Conservation (phyloP, 2,888 invertebrate species). For the Glaucopsyche alexis region DNA sequence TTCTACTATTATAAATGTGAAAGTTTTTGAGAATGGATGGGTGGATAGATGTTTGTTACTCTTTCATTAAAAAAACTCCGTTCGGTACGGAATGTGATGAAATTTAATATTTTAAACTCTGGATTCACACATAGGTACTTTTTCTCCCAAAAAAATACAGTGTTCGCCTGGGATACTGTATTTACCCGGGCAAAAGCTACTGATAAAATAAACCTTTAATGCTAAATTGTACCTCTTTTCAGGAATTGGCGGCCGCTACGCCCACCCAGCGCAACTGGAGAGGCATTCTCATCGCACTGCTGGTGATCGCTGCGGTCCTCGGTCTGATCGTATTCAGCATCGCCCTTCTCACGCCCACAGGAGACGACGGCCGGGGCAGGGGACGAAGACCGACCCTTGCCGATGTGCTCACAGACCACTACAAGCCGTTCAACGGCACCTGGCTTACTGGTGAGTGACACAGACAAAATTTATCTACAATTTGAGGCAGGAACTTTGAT, state of each 20-base stretch:
- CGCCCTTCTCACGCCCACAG: constrained; percentile 90
- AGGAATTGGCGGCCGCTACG: constrained; percentile 94
- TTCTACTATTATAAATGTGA: too few relatives aligned
- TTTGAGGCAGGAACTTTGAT: too few relatives aligned
- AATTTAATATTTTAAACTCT: too few relatives aligned
- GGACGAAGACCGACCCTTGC: constrained; percentile 85
- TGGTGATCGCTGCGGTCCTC: constrained; percentile 93
- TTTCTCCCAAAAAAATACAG: too few relatives aligned
- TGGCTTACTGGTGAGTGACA: constrained; percentile 61
- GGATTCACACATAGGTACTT: too few relatives aligned
- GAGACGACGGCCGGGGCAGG: constrained; percentile 84
- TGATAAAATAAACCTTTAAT: neutral
- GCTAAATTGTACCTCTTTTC: constrained; percentile 43
- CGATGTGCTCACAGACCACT: constrained; percentile 81
- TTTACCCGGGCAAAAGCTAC: too few relatives aligned
- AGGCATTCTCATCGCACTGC: constrained; percentile 93
- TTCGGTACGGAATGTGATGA: too few relatives aligned
- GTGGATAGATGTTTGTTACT: too few relatives aligned
- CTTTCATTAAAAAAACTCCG: too few relatives aligned
- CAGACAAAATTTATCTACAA: too few relatives aligned
- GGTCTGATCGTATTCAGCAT: constrained; percentile 95
- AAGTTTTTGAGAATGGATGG: too few relatives aligned
- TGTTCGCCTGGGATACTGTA: too few relatives aligned
- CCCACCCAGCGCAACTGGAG: constrained; percentile 96
- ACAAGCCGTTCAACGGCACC: constrained; percentile 86